These are phyloP conservation scores for Cabera pusaria DNA, from an alignment of 2,888 invertebrate genomes.

Conservation along the genomic window DNA sequence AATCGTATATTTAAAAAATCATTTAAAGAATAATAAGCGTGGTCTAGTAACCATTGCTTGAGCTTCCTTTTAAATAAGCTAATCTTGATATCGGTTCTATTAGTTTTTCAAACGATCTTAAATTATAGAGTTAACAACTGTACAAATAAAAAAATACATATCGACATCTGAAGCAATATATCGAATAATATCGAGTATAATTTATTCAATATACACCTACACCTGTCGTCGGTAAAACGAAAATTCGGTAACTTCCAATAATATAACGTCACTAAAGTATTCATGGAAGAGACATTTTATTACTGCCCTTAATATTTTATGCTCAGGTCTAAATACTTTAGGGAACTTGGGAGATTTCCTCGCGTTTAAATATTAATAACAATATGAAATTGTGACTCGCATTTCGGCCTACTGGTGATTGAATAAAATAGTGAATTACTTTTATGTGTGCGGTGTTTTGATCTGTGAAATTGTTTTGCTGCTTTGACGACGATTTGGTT, in stretches of 20 bases:
- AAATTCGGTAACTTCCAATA: slow-evolving; percentile 38
- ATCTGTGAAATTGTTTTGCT: too few relatives aligned
- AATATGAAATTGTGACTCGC: slow-evolving; percentile 4
- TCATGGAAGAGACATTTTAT: slow-evolving; percentile 33
- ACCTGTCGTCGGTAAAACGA: slow-evolving; percentile 37
- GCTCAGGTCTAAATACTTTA: slow-evolving; percentile 15
- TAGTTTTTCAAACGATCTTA: too few relatives aligned
- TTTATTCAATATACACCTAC: slow-evolving; percentile 40
- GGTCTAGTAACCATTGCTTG: too few relatives aligned
- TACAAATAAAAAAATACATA: too few relatives aligned
- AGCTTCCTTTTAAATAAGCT: too few relatives aligned
- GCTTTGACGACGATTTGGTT: too few relatives aligned
- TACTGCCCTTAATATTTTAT: slow-evolving; percentile 27
- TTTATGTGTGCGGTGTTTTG: too few relatives aligned
- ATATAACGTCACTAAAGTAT: slow-evolving; percentile 29
- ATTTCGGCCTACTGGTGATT: not conserved
- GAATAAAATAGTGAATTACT: too few relatives aligned
- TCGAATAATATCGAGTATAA: slow-evolving; percentile 27
- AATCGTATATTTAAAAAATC: too few relatives aligned
- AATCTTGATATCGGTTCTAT: too few relatives aligned
- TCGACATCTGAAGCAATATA: slow-evolving; percentile 3
- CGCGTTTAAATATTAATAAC: slow-evolving; percentile 17
- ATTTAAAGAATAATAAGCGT: too few relatives aligned
- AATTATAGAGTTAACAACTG: too few relatives aligned
- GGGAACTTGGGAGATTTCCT: slow-evolving; percentile 19